phyloP scores from a whole-genome alignment of 2,797 vertebrate genomes.

The Pterois miles region DNA sequence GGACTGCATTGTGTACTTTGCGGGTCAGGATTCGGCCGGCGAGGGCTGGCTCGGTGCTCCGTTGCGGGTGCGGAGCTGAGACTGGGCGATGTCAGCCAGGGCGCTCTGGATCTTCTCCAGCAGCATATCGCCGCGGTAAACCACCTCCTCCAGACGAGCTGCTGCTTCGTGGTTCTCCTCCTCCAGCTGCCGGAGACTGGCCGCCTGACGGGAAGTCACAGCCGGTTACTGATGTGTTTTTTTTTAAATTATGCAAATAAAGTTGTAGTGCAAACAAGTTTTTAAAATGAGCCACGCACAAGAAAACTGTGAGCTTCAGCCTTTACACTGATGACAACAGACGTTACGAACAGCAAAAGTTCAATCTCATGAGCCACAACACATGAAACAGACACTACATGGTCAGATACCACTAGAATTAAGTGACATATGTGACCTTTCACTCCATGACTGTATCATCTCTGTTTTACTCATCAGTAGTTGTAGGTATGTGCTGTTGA shows the following conservation, averaged over 20 bases:
- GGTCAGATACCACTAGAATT: too few relatives aligned
- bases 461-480: background rate
- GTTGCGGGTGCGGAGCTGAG: slow-evolving; percentile 94
- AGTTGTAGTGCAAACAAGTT: background rate
- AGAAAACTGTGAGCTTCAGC: background rate
- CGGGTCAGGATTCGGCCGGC: slow-evolving; percentile 85
- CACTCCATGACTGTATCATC: too few relatives aligned
- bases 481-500: background rate
- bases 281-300: background rate
- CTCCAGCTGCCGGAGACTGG: slow-evolving; percentile 92
- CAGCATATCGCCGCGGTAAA: slow-evolving; percentile 92
- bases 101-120: slow-evolving; percentile 98
- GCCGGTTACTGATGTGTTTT: background rate
- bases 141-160: slow-evolving; percentile 92
- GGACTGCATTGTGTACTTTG: background rate
- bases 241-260: background rate
- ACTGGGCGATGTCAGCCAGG: slow-evolving; percentile 96
- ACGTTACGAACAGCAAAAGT: too few relatives aligned
- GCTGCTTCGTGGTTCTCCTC: slow-evolving; percentile 98
- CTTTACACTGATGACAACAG: background rate
- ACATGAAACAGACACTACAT: too few relatives aligned
- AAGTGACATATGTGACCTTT: too few relatives aligned
- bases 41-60: slow-evolving; percentile 83
- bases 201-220: slow-evolving; percentile 83
- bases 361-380: too few relatives aligned